Conservation (phyloP, 2,797 vertebrate genomes). For the Pseudomugil gertrudae region DNA sequence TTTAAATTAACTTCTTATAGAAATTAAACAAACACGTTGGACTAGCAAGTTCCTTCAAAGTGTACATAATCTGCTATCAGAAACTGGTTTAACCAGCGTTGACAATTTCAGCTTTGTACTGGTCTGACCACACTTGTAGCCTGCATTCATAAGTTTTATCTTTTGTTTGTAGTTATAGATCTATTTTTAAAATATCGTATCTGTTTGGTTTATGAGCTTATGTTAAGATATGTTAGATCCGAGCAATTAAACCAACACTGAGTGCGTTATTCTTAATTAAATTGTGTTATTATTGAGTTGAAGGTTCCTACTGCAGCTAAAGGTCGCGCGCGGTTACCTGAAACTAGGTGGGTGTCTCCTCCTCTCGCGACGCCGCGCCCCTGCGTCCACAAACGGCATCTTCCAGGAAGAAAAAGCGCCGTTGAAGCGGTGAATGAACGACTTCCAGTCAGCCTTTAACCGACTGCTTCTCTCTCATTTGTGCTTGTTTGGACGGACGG, state of each 20-base stretch:
- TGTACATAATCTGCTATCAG: neutral
- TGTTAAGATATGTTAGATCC: too few species aligned
- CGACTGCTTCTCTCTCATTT: neutral
- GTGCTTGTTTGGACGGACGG: slow-evolving; percentile 2
- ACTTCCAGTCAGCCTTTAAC: neutral
- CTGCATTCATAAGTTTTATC: neutral
- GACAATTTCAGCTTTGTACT: slow-evolving; percentile 25
- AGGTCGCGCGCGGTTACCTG: slow-evolving; percentile 57
- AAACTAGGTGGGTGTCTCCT: slow-evolving; percentile 70
- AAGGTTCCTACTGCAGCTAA: slow-evolving; percentile 21
- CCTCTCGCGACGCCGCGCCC: slow-evolving; percentile 81
- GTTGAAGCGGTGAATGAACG: slow-evolving; percentile 9
- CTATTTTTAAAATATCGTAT: neutral
- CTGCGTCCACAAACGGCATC: slow-evolving; percentile 44
- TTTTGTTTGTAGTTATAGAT: too few species aligned
- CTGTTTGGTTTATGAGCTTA: too few species aligned
- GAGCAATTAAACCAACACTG: too few species aligned
- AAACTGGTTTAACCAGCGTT: slow-evolving; percentile 48
- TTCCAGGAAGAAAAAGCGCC: slow-evolving; percentile 67
- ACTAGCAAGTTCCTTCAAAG: neutral
- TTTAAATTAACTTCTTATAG: neutral
- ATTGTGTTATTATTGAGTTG: too few species aligned
- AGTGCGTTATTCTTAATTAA: too few species aligned
- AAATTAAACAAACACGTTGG: slow-evolving; percentile 2
- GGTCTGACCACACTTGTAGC: slow-evolving; percentile 27